phyloP scores from a whole-genome alignment of 2,888 invertebrate species.

The Drosophila sordidula region DNA sequence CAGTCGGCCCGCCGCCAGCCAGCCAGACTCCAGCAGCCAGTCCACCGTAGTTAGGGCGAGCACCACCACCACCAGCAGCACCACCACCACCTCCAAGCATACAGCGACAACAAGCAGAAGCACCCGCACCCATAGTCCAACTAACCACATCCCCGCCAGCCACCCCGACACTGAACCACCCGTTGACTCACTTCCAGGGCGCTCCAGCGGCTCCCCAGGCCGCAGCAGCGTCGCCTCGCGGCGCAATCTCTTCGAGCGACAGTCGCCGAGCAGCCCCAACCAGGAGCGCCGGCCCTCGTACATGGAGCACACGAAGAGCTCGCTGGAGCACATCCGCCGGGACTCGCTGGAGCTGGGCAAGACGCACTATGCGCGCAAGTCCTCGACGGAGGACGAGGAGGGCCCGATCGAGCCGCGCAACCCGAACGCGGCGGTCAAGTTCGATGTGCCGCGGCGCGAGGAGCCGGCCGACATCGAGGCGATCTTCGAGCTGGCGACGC shows the following conservation, averaged over 20 bases:
- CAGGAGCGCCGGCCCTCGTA: conserved; percentile 82
- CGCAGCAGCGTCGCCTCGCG: conserved; percentile 82
- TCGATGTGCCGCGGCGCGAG: conserved; percentile 87
- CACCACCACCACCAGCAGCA: too few species aligned
- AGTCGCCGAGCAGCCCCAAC: conserved; percentile 39
- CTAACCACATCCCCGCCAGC: conserved; percentile 60
- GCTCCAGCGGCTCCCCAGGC: too few species aligned
- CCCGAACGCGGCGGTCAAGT: conserved; percentile 87
- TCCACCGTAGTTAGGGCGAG: conserved; percentile 63
- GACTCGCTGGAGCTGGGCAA: conserved; percentile 84
- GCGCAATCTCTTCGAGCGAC: conserved; percentile 82
- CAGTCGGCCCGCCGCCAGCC: too few species aligned
- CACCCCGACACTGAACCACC: conserved; percentile 65
- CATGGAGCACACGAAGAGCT: conserved; percentile 85
- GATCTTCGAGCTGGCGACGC: conserved; percentile 89
- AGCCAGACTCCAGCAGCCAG: conserved; percentile 11
- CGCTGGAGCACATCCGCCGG: conserved; percentile 84
- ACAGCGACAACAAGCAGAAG: conserved; percentile 36
- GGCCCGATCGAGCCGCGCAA: conserved; percentile 81
- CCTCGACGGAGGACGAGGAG: conserved; percentile 80
- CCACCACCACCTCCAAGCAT: conserved; percentile 62
- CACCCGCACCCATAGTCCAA: conserved; percentile 52
- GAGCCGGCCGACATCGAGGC: conserved; percentile 88
- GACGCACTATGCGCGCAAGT: conserved; percentile 79
- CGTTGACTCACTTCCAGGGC: conserved; percentile 78